These are phyloP conservation scores for Arenaria interpres DNA, from an alignment of 2,113 vertebrate species.

Conservation along the genomic window DNA sequence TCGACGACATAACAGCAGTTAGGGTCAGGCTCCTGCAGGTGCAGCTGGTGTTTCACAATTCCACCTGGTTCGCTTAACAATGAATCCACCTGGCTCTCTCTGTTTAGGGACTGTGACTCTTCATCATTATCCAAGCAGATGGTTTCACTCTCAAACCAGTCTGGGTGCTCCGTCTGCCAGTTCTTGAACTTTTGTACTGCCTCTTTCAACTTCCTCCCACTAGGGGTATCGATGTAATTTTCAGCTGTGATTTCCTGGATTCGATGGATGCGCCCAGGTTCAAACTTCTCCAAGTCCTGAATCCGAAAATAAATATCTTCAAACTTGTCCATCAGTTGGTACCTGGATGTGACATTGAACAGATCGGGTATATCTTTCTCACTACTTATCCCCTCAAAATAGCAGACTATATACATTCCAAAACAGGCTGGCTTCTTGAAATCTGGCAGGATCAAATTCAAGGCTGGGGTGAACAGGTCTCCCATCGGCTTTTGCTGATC, in stretches of 20 bases:
- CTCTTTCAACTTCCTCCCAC: constrained; percentile 79
- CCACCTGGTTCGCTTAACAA: neutral
- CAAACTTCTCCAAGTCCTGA: constrained; percentile 89
- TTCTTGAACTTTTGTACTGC: constrained; percentile 82
- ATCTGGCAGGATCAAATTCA: constrained; percentile 89
- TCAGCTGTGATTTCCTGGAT: constrained; percentile 80
- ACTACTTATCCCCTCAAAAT: constrained; percentile 85
- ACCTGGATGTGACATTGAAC: constrained; percentile 84
- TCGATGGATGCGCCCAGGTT: constrained; percentile 82
- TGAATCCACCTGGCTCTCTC: constrained; percentile 36
- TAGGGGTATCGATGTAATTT: constrained; percentile 76
- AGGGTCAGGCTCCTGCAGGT: constrained; percentile 55
- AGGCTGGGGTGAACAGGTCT: constrained; percentile 89
- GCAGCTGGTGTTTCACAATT: constrained; percentile 69
- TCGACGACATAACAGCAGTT: neutral
- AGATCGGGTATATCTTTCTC: constrained; percentile 85
- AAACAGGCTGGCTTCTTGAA: constrained; percentile 86
- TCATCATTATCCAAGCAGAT: constrained; percentile 66
- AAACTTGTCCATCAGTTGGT: constrained; percentile 90
- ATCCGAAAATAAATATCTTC: constrained; percentile 93
- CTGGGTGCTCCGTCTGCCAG: constrained; percentile 80
- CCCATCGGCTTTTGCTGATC: constrained; percentile 79
- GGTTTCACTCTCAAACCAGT: constrained; percentile 90
- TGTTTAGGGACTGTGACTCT: constrained; percentile 32
- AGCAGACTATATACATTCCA: constrained; percentile 91